Evolutionary conservation across 2,113 vertebrate species (phyloP).

Genomic region (Embiotoca jacksoni): DNA sequence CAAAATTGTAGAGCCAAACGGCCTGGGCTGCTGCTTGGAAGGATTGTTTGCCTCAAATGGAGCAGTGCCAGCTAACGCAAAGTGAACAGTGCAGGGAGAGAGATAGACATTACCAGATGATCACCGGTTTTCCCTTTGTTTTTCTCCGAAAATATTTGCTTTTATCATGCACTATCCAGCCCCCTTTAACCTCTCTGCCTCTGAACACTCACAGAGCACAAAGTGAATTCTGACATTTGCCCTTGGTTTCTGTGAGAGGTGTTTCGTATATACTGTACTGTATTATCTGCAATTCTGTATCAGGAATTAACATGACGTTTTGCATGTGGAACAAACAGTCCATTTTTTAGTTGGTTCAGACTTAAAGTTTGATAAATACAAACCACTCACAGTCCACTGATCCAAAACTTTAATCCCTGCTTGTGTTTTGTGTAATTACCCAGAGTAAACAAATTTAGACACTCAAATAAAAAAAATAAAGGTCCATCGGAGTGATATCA

Average conservation of each 20-base stretch:
- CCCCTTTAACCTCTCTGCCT: slow-evolving; percentile 33
- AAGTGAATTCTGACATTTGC: slow-evolving; percentile 16
- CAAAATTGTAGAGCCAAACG: slow-evolving; percentile 55
- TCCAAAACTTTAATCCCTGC: background rate
- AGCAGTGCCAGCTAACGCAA: slow-evolving; percentile 37
- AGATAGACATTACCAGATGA: slow-evolving; percentile 28
- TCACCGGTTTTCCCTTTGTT: slow-evolving; percentile 5
- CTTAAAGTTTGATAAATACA: background rate
- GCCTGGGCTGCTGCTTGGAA: slow-evolving; percentile 24
- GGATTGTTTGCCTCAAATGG: slow-evolving; percentile 43
- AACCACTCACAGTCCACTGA: background rate
- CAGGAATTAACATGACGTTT: background rate
- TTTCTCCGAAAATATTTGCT: slow-evolving; percentile 45
- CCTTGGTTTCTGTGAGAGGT: slow-evolving; percentile 20
- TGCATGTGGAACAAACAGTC: background rate
- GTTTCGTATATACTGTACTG: slow-evolving; percentile 14
- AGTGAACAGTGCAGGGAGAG: slow-evolving; percentile 26
- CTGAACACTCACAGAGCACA: slow-evolving; percentile 28
- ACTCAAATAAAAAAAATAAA: background rate
- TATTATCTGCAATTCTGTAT: slow-evolving; percentile 14
- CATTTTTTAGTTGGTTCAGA: background rate
- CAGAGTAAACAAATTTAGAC: background rate
- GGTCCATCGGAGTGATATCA: slow-evolving; percentile 12
- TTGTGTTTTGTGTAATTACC: background rate
- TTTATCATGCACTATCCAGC: slow-evolving; percentile 22